A percentile compares a stretch with the other conserved stretches of the same genome.
phyloP scores from a whole-genome alignment of 2,888 invertebrate species.

The Buathra laborator region DNA sequence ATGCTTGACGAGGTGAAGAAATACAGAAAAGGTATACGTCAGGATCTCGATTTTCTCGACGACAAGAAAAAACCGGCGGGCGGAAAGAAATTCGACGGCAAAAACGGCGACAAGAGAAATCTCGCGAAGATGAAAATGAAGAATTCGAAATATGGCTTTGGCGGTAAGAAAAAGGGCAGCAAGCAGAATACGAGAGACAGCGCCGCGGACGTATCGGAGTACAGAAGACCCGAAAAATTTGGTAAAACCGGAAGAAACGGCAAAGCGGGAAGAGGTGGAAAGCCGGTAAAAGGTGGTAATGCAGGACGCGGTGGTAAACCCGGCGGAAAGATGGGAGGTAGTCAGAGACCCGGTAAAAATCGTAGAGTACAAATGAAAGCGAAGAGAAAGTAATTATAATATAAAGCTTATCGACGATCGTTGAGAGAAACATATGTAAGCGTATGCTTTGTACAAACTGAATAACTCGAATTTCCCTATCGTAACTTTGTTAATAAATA shows the following conservation, averaged over 20 bases:
- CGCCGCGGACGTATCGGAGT: slow-evolving; percentile 89
- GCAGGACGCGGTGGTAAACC: slow-evolving; percentile 72
- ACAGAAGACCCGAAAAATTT: slow-evolving; percentile 77
- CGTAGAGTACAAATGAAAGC: slow-evolving; percentile 85
- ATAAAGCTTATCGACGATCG: slow-evolving; percentile 1
- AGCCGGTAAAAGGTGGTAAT: slow-evolving; percentile 71
- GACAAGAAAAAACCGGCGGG: slow-evolving; percentile 85
- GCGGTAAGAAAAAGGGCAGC: slow-evolving; percentile 96
- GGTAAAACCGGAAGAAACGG: slow-evolving; percentile 76
- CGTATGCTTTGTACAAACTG: slow-evolving; percentile 43
- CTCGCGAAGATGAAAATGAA: slow-evolving; percentile 89
- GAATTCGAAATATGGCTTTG: slow-evolving; percentile 96
- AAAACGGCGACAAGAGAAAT: slow-evolving; percentile 76
- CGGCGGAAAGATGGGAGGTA: slow-evolving; percentile 64
- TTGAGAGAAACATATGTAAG: background rate
- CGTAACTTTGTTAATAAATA: slow-evolving; percentile 52
- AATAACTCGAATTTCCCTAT: slow-evolving; percentile 28
- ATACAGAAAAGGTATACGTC: slow-evolving; percentile 93
- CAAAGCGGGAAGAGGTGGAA: slow-evolving; percentile 68
- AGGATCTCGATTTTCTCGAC: slow-evolving; percentile 93
- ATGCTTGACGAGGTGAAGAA: slow-evolving; percentile 97
- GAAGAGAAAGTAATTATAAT: slow-evolving; percentile 78
- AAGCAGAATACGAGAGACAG: slow-evolving; percentile 96
- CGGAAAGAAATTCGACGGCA: slow-evolving; percentile 81
- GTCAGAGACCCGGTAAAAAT: slow-evolving; percentile 85